phyloP scores from a whole-genome alignment of 2,888 invertebrate species.

The Adelognathus sp. region DNA sequence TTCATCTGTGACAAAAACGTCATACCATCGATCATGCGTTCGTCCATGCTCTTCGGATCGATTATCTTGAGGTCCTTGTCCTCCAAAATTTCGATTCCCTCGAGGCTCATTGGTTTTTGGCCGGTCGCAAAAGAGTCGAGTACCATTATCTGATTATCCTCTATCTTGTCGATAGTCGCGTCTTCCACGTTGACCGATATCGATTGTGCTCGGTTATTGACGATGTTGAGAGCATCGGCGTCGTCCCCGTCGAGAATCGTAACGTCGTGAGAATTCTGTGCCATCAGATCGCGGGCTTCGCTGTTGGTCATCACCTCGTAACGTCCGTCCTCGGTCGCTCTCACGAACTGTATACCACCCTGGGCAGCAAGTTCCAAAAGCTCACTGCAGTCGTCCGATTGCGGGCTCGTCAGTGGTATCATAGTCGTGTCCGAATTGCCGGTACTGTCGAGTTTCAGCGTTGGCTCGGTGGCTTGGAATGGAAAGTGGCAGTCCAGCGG shows the following conservation, averaged over 20 bases:
- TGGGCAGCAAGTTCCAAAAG: slow-evolving; percentile 79
- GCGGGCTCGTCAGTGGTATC: slow-evolving; percentile 20
- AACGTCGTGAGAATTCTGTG: slow-evolving; percentile 78
- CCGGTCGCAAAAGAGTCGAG: slow-evolving; percentile 66
- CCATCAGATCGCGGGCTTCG: slow-evolving; percentile 80
- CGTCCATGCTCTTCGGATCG: slow-evolving; percentile 72
- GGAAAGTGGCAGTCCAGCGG: slow-evolving; percentile 69
- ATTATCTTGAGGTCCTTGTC: slow-evolving; percentile 76
- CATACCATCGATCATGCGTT: slow-evolving; percentile 72
- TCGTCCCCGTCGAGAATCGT: slow-evolving; percentile 77
- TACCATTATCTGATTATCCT: slow-evolving; percentile 74
- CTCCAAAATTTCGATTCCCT: slow-evolving; percentile 73
- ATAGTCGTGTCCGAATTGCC: slow-evolving; percentile 20
- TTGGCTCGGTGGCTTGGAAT: slow-evolving; percentile 57
- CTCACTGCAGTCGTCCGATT: slow-evolving; percentile 76
- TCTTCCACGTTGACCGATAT: slow-evolving; percentile 42
- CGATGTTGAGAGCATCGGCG: slow-evolving; percentile 74
- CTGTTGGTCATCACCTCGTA: slow-evolving; percentile 80
- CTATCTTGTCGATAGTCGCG: slow-evolving; percentile 60
- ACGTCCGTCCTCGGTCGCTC: slow-evolving; percentile 79
- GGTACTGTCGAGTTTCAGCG: slow-evolving; percentile 32
- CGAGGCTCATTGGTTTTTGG: slow-evolving; percentile 53
- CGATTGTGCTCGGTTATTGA: slow-evolving; percentile 60
- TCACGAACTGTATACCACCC: slow-evolving; percentile 80
- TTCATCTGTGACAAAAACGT: slow-evolving; percentile 75